Evolutionary conservation across 2,888 invertebrate species (phyloP), one percentile per base, ranked within the genome.

Genomic region (Campopleginae sp.): DNA sequence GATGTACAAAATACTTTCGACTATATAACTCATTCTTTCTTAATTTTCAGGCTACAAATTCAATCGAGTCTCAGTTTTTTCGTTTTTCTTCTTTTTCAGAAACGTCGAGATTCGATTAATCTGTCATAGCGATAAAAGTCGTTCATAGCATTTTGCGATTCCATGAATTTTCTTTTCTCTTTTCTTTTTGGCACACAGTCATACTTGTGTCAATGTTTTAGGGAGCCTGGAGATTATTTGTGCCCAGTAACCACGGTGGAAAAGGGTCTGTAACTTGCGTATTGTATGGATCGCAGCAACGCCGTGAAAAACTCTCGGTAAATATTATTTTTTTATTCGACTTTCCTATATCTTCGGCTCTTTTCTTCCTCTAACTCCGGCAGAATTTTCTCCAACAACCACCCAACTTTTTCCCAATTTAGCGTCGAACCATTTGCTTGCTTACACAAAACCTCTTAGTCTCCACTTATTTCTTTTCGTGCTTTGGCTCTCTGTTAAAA

Each of bases 281-380:
- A 51, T 51, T 71, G 46, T n/a, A 51, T 65, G 31, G 33, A 74
- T 79, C 54, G 51, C 66, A 19, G 19, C 61, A 44, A 66, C 63
- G n/a, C 27, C 68, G 74, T 61, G 14, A n/a, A 68, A 54, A 68
- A 54, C 61, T 58, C 48, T 72, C 31, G 61, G 71, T 79, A 75
- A 84, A 84, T 82, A 86, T 84, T 82, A 84, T 86, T 84, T 84
- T 86, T 70, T 74, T 82, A 86, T 84, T 82, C 81, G 75, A 65
- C 38, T 66, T 66, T 14, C 66, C 10, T 23, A 19, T 42, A 66
- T 42, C 19, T 66, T 66, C 42, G 12, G 19, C 42, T 70, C 65
- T 54, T 68, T 75, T 58, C 68, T 65, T 48, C 12, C 61, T 42
- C 44, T 66, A 2, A 19, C 14, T 66, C 14, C 23, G 38, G 10